Conservation (phyloP, 2,888 invertebrate genomes). For the Cordylochernes scorpioides region DNA sequence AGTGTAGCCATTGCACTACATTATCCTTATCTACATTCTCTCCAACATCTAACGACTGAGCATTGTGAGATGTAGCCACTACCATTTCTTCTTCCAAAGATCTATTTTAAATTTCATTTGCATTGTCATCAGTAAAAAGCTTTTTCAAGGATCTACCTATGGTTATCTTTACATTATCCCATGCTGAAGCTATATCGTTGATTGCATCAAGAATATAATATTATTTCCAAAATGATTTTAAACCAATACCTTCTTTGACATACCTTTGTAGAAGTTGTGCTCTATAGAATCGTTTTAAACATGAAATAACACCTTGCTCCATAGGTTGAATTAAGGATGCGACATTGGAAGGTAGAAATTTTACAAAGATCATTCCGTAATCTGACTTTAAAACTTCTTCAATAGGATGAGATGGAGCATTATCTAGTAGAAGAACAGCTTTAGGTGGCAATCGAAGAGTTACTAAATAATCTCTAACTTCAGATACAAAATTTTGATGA, state of each 20-base stretch:
- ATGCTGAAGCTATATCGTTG: background rate
- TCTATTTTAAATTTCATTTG: background rate
- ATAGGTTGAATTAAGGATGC: conserved; percentile 2
- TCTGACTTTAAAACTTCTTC: no score
- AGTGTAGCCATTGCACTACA: background rate
- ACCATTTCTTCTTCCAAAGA: background rate
- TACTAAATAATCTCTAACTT: conserved; percentile 2
- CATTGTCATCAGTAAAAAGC: background rate
- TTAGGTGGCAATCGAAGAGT: background rate
- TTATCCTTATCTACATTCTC: background rate
- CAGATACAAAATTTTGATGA: conserved; percentile 1
- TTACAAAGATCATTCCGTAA: background rate
- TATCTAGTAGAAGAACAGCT: conserved; percentile 1
- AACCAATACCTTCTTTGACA: background rate
- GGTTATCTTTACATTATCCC: background rate
- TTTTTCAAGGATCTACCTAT: background rate
- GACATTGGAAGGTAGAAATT: conserved; percentile 1
- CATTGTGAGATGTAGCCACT: background rate
- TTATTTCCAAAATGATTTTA: background rate
- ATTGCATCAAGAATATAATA: background rate
- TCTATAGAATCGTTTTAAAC: background rate
- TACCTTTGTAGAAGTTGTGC: conserved; percentile 1
- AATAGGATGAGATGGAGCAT: conserved; percentile 2
- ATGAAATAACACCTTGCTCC: conserved; percentile 3
- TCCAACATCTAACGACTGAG: background rate